A percentile compares a stretch with the other conserved stretches of the same genome.
Evolutionary conservation across 2,888 invertebrate species (phyloP).

Genomic region (Spialia ferax): DNA sequence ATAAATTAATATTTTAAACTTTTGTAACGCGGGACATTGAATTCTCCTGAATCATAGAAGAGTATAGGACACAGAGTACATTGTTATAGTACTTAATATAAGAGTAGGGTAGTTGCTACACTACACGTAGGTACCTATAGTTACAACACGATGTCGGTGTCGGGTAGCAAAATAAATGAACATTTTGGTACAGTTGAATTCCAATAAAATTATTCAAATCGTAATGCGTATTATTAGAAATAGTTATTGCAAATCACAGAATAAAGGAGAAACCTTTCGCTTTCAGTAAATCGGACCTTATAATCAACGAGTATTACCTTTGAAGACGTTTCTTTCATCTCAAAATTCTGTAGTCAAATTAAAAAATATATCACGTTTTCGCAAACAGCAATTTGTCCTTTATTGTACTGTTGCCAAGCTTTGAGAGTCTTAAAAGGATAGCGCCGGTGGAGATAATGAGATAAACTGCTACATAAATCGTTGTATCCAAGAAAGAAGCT

Average conservation of each 20-base stretch:
- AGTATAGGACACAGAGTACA: too few relatives aligned
- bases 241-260: background rate
- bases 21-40: too few relatives aligned
- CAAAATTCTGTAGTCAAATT: constrained; percentile 8
- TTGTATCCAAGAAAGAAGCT: background rate
- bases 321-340: background rate
- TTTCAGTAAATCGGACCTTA: background rate
- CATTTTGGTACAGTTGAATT: too few relatives aligned
- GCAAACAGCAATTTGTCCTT: constrained; percentile 25
- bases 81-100: too few relatives aligned
- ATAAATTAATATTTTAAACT: too few relatives aligned
- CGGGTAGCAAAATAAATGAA: too few relatives aligned
- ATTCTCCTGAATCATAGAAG: too few relatives aligned
- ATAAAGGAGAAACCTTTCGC: background rate
- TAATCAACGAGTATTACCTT: constrained; percentile 8
- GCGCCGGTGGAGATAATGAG: constrained; percentile 29
- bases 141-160: too few relatives aligned
- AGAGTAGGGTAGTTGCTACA: too few relatives aligned
- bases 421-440: constrained; percentile 21
- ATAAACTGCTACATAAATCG: constrained; percentile 24
- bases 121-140: too few relatives aligned
- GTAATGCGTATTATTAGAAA: background rate
- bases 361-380: constrained; percentile 30
- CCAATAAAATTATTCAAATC: background rate
- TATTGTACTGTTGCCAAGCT: constrained; percentile 35